These are phyloP conservation scores for Heteractis magnifica DNA, from an alignment of 92 coral and sea anemone genomes.

Conservation along the genomic window DNA sequence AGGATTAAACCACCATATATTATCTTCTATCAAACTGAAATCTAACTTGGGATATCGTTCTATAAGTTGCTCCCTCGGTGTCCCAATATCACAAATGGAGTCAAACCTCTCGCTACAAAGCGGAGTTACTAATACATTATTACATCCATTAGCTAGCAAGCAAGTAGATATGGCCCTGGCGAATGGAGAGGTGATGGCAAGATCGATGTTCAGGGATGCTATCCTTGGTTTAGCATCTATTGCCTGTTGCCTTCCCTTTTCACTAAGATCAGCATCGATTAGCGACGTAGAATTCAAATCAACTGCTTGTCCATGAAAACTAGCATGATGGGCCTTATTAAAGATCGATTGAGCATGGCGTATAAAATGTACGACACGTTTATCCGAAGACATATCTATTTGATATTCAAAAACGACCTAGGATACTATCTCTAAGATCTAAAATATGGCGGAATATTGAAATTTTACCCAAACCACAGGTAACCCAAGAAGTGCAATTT, in stretches of 20 bases:
- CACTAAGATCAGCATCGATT: slow-evolving; percentile 33
- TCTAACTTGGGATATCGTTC: slow-evolving; percentile 44
- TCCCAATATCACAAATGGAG: slow-evolving; percentile 65
- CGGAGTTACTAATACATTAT: slow-evolving; percentile 45
- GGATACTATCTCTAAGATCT: background rate
- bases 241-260: slow-evolving; percentile 49
- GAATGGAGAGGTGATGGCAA: slow-evolving; percentile 64
- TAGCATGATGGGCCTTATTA: slow-evolving; percentile 26
- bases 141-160: slow-evolving; percentile 43
- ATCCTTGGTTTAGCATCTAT: slow-evolving; percentile 17
- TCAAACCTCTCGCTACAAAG: slow-evolving; percentile 55
- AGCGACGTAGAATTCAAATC: slow-evolving; percentile 33
- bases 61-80: slow-evolving; percentile 18
- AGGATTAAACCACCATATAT: slow-evolving; percentile 56
- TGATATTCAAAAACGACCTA: background rate
- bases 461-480: background rate
- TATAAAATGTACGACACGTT: slow-evolving; percentile 44
- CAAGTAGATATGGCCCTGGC: slow-evolving; percentile 57
- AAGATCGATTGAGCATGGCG: slow-evolving; percentile 56
- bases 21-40: slow-evolving; percentile 26
- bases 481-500: background rate
- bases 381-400: slow-evolving; percentile 14
- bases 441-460: background rate
- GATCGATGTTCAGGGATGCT: slow-evolving; percentile 32
- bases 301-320: background rate